These are phyloP conservation scores for Euleptes europaea DNA, from an alignment of 2,113 vertebrate species.

Conservation along the genomic window DNA sequence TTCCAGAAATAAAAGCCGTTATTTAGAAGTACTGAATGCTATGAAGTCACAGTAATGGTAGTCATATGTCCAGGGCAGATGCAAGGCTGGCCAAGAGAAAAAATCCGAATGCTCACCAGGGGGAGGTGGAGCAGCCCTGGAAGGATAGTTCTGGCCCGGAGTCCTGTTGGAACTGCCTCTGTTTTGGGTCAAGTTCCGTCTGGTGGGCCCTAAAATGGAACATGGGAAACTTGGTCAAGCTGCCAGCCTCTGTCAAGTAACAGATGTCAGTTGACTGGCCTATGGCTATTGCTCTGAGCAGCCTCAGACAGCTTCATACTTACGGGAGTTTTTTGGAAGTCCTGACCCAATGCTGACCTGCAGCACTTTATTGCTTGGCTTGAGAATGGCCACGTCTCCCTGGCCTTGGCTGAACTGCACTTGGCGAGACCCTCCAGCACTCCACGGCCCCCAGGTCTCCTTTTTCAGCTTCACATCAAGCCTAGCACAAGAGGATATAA, in stretches of 20 bases:
- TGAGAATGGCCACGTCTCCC: slow-evolving; percentile 84
- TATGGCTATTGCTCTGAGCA: rapidly evolving
- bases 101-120: slow-evolving; percentile 78
- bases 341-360: slow-evolving; percentile 96
- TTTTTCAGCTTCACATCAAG: slow-evolving; percentile 97
- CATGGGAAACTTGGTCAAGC: neutral
- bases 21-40: neutral
- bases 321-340: slow-evolving; percentile 93
- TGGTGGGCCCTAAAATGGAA: slow-evolving; percentile 85
- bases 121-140: slow-evolving; percentile 88
- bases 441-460: slow-evolving; percentile 96
- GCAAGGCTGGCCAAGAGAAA: too few relatives aligned
- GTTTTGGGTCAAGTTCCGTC: slow-evolving; percentile 73
- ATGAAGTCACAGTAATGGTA: neutral
- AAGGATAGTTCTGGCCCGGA: slow-evolving; percentile 80
- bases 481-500: slow-evolving; percentile 66
- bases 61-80: neutral
- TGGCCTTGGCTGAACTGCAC: slow-evolving; percentile 89
- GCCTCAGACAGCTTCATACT: slow-evolving; percentile 67
- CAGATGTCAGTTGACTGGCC: neutral
- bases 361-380: slow-evolving; percentile 92
- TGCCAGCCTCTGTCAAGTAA: neutral
- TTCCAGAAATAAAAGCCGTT: too few relatives aligned
- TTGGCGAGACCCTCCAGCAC: slow-evolving; percentile 88
- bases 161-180: slow-evolving; percentile 68